A percentile compares a stretch with the other conserved stretches of the same genome.
These are phyloP conservation scores for Chamaea fasciata DNA, from an alignment of 2,113 vertebrate species.

Conservation along the genomic window DNA sequence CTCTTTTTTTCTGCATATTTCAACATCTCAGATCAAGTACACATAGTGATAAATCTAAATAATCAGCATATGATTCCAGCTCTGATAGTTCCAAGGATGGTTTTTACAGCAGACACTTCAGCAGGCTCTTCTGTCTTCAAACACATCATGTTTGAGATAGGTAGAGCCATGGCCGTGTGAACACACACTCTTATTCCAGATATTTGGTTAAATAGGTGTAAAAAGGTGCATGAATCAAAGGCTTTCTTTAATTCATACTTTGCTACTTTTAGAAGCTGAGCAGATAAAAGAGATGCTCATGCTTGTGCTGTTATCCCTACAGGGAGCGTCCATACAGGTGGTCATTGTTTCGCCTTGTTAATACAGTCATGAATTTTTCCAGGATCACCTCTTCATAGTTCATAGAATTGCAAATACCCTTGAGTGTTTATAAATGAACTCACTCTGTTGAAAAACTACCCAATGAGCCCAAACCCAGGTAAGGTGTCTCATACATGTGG, in stretches of 20 bases:
- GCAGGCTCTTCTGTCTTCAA: not conserved
- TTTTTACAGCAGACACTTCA: not conserved
- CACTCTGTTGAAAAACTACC: not conserved
- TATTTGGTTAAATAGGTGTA: not conserved
- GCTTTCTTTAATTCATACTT: not conserved
- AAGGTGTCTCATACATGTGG: not conserved
- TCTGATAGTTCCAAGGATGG: not conserved
- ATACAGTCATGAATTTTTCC: not conserved
- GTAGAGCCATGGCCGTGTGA: not conserved
- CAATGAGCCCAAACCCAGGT: not conserved
- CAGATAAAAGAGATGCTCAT: not conserved
- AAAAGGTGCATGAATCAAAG: not conserved
- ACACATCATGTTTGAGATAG: not conserved
- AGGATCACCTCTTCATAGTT: not conserved
- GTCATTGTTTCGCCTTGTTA: not conserved
- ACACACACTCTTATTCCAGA: not conserved
- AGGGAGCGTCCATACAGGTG: not conserved
- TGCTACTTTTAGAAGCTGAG: not conserved
- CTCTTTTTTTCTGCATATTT: not conserved
- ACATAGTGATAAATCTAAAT: not conserved
- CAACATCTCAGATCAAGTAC: not conserved
- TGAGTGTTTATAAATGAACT: not conserved
- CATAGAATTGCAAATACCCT: not conserved
- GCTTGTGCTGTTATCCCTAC: not conserved
- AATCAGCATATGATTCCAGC: not conserved